Evolutionary conservation across 2,113 vertebrate genomes (phyloP).

Genomic region (Pseudolaguvia tuberculata): DNA sequence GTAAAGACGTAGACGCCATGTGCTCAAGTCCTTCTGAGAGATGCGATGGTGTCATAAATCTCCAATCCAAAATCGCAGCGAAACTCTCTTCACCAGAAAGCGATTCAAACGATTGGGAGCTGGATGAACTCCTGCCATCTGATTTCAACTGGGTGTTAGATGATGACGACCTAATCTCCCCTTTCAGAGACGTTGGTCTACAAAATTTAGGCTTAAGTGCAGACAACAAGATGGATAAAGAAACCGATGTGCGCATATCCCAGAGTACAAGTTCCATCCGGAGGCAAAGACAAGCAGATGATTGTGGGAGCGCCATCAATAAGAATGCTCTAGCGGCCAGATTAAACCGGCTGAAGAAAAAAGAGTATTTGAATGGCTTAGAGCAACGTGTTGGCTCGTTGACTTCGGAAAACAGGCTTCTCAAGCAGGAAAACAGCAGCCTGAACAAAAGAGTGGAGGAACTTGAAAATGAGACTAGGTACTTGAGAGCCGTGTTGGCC

Average conservation of each 20-base stretch:
- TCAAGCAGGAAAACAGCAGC: constrained; percentile 80
- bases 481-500: constrained; percentile 88
- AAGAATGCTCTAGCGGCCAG: constrained; percentile 84
- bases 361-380: constrained; percentile 82
- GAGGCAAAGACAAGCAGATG: constrained; percentile 45
- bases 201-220: constrained; percentile 37
- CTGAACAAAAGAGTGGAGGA: constrained; percentile 83
- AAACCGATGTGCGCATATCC: constrained; percentile 30
- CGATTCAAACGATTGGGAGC: constrained; percentile 51
- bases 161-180: constrained; percentile 33
- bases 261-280: constrained; percentile 37
- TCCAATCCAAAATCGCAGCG: constrained; percentile 20
- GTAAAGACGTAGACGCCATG: constrained; percentile 31
- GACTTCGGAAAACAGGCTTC: constrained; percentile 76
- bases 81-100: constrained; percentile 40
- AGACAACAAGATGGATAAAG: constrained; percentile 23
- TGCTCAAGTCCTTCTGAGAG: constrained; percentile 22
- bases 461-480: constrained; percentile 90
- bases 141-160: constrained; percentile 64
- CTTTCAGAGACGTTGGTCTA: constrained; percentile 31
- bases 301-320: constrained; percentile 55
- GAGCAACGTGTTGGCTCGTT: constrained; percentile 80
- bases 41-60: constrained; percentile 46
- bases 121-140: constrained; percentile 61
- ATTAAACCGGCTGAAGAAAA: constrained; percentile 90